A percentile compares a stretch with the other conserved stretches of the same genome.
Conservation (phyloP, 1,140 invertebrate species). For the Heterodera schachtii region DNA sequence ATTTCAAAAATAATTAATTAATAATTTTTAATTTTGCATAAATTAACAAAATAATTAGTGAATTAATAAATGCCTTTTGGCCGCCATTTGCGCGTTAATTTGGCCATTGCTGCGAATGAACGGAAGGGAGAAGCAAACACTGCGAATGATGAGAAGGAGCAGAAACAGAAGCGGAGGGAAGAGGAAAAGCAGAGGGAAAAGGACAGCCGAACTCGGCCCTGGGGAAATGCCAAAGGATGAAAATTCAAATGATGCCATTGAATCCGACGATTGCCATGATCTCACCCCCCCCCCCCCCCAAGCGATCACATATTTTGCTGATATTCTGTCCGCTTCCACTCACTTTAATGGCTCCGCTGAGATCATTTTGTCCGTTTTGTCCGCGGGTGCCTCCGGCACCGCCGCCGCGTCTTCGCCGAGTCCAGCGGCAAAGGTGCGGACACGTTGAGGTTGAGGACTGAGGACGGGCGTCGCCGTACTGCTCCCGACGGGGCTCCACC, state of each 20-base stretch:
- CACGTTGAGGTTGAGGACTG: not conserved
- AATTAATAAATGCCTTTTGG: no score
- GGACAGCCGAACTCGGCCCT: not conserved
- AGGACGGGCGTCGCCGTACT: not conserved
- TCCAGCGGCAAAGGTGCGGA: not conserved
- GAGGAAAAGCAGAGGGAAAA: no score
- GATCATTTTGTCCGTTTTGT: not conserved
- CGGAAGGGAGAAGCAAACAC: not conserved
- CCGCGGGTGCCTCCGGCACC: no score
- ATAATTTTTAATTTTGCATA: no score
- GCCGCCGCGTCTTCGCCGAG: not conserved
- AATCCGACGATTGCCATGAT: no score
- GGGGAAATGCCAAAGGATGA: no score
- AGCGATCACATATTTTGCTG: no score
- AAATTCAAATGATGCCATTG: no score
- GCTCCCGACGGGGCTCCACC: not conserved
- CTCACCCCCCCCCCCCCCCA: no score
- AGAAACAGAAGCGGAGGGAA: no score
- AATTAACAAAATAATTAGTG: no score
- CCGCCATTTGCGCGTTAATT: not conserved
- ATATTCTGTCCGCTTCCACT: not conserved
- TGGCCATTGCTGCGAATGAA: not conserved
- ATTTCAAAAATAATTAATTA: no score
- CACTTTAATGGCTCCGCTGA: not conserved
- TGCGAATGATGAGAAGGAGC: not conserved